Conservation (phyloP, 2,797 vertebrate genomes). For the Otolemur crassicaudatus region DNA sequence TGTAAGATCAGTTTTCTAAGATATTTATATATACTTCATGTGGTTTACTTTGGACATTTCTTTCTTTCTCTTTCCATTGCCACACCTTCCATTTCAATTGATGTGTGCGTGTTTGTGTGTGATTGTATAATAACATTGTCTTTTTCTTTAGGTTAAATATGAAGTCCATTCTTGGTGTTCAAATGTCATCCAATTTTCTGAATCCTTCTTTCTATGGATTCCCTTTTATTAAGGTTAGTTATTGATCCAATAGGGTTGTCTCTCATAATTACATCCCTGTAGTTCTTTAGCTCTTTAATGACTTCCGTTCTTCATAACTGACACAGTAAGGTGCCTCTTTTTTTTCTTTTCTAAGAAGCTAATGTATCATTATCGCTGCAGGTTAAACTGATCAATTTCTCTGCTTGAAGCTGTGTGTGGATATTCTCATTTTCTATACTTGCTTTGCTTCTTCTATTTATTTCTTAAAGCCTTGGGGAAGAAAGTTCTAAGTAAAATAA, state of each 20-base stretch:
- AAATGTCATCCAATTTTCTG: neutral
- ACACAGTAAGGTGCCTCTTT: neutral
- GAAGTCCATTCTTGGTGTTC: constrained; percentile 3
- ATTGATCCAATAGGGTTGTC: neutral
- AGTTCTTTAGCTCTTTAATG: neutral
- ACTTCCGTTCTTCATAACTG: neutral
- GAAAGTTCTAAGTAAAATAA: constrained; percentile 25
- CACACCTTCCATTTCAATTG: neutral
- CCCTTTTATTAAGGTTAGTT: constrained; percentile 6
- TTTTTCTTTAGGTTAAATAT: constrained; percentile 47
- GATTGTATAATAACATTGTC: neutral
- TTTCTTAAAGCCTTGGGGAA: neutral
- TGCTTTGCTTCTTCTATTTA: neutral
- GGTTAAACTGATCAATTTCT: constrained; percentile 50
- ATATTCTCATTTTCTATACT: constrained; percentile 50
- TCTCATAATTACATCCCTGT: neutral
- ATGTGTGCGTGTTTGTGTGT: neutral
- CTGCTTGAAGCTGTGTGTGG: constrained; percentile 1
- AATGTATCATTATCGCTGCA: constrained; percentile 54
- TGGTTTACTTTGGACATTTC: neutral
- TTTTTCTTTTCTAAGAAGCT: neutral
- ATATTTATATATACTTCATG: neutral
- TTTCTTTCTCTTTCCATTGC: constrained; percentile 15
- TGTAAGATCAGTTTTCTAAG: constrained; percentile 9
- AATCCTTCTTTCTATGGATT: constrained; percentile 16